phyloP scores from a whole-genome alignment of 1,140 invertebrate genomes.

The Muscidifurax raptorellus region DNA sequence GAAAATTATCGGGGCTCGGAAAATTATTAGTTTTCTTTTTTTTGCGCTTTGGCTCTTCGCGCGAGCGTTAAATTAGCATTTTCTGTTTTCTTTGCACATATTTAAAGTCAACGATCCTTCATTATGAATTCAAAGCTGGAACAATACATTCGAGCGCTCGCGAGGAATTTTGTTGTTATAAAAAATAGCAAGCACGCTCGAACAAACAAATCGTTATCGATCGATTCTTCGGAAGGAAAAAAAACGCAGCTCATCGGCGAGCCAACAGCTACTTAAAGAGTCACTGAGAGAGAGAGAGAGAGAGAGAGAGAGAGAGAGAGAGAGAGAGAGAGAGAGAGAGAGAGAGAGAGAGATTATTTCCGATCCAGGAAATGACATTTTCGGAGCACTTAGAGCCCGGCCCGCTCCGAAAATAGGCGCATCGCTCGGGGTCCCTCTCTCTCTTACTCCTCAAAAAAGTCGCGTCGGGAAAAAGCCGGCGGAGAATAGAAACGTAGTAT shows the following conservation, averaged over 20 bases:
- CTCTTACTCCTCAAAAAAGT: conserved; percentile 6
- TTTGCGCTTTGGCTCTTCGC: too few relatives aligned
- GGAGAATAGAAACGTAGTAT: conserved; percentile 15
- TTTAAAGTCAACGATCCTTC: too few relatives aligned
- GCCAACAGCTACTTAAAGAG: background rate
- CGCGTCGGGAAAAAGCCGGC: background rate
- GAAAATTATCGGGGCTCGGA: too few relatives aligned
- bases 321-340: background rate
- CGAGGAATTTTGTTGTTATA: too few relatives aligned
- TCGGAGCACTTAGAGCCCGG: conserved; percentile 6
- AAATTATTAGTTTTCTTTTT: too few relatives aligned
- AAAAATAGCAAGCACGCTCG: too few relatives aligned
- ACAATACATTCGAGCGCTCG: too few relatives aligned
- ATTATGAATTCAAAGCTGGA: too few relatives aligned
- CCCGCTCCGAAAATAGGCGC: conserved; percentile 21
- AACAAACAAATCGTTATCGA: too few relatives aligned
- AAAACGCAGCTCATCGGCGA: background rate
- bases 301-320: background rate
- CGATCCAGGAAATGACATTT: conserved; percentile 44
- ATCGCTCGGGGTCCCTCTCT: background rate
- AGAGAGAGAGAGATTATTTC: background rate
- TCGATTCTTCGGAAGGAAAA: too few relatives aligned
- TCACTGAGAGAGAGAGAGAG: background rate
- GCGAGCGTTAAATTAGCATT: too few relatives aligned
- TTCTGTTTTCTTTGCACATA: too few relatives aligned